These are phyloP conservation scores for Cacatua alba DNA, from an alignment of 2,113 vertebrate genomes.

Conservation along the genomic window DNA sequence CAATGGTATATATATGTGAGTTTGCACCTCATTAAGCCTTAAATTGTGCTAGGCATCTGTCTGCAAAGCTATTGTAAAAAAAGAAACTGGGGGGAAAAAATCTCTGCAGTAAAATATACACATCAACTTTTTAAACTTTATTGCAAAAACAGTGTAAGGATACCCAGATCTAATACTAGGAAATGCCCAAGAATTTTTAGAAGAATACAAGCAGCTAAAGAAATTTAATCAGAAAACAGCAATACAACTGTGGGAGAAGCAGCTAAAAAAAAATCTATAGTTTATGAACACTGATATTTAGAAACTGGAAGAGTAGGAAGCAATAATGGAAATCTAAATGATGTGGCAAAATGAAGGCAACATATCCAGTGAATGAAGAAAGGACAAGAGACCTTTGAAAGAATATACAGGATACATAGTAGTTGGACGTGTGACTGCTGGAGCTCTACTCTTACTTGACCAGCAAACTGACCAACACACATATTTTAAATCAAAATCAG, in stretches of 20 bases:
- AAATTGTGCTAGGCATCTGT: background rate
- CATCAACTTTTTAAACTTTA: background rate
- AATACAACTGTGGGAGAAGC: background rate
- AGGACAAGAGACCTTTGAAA: background rate
- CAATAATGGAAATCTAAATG: background rate
- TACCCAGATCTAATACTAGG: background rate
- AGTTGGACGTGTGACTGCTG: background rate
- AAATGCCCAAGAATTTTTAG: background rate
- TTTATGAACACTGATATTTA: background rate
- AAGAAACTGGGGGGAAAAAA: background rate
- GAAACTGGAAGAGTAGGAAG: background rate
- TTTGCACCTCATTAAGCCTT: background rate
- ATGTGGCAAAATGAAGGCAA: background rate
- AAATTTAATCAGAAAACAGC: background rate
- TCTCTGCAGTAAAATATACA: background rate
- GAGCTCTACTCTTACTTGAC: background rate
- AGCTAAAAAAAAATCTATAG: background rate
- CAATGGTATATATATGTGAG: background rate
- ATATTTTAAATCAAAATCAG: background rate
- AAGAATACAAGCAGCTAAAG: background rate
- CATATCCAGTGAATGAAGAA: background rate
- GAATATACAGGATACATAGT: background rate
- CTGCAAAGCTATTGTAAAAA: background rate
- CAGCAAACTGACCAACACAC: background rate
- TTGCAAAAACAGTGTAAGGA: background rate